A percentile compares a stretch with the other conserved stretches of the same genome.
These are phyloP conservation scores for Chamaea fasciata DNA, from an alignment of 2,113 vertebrate species.

Conservation along the genomic window DNA sequence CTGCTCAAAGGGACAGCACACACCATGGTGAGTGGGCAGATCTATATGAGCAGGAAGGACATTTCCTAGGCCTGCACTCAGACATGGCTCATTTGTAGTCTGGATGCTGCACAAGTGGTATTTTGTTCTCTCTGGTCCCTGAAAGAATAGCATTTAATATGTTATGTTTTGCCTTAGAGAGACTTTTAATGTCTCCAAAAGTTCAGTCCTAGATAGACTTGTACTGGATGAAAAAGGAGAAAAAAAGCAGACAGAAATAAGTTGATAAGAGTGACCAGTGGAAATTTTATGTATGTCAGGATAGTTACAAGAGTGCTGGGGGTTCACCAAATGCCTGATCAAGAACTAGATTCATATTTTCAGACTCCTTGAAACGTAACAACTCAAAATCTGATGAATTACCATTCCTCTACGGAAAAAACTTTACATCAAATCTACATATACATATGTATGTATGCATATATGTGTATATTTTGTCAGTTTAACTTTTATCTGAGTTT, in stretches of 20 bases:
- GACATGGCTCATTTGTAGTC: not conserved
- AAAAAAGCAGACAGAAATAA: not conserved
- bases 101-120: not conserved
- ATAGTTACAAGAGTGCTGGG: rapidly evolving
- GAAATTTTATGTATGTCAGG: not conserved
- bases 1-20: not conserved
- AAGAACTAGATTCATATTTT: not conserved
- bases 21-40: too few species aligned
- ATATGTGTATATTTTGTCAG: not conserved
- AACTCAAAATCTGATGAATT: not conserved
- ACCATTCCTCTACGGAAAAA: not conserved
- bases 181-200: not conserved
- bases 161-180: not conserved
- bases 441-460: not conserved
- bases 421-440: not conserved
- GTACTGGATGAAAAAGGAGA: not conserved
- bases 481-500: constrained; percentile 40
- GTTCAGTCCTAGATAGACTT: rapidly evolving
- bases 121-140: not conserved
- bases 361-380: not conserved
- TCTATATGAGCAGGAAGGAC: not conserved
- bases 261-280: not conserved
- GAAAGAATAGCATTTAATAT: not conserved
- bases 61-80: not conserved
- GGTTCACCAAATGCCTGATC: not conserved